Evolutionary conservation across 2,888 invertebrate genomes (phyloP), one percentile per base, ranked within the genome.

Genomic region (Watsonalla cultraria): DNA sequence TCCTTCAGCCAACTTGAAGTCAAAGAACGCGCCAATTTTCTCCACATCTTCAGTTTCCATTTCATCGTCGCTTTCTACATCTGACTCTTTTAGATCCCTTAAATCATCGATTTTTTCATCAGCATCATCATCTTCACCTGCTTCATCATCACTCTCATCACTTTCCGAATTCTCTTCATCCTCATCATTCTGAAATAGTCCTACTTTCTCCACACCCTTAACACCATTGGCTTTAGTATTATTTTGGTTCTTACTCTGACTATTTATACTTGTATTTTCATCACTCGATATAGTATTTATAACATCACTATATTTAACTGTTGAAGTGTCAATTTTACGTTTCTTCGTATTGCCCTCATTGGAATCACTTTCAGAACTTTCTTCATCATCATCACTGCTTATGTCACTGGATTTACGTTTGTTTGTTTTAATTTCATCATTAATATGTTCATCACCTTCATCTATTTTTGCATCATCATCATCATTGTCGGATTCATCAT

Each of bases 31-130:
- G 14, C 64, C 70, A 45, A 88, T 80, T 55, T 73, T 78, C 14
- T 74, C 70, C 9, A 60, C 65, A 55, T 74, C 76, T 52, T 71
- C 76, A 14, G 60, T 56, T n/a, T 60, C 66, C 9, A 66, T 60
- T 47, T 74, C 76, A 57, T 74, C 70, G 51, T 75, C 78, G 56
- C 77, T 74, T 52, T 88, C 88, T 6, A 72, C 76, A 57, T 90
- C 91, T 35, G 91, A 87, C 37, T 85, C 88, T 60, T 84, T 91
- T n/a, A 92, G 75, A 73, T 92, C 92, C 11, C 89, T 84, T 9
- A 91, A 77, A 73, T 84, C 70, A 57, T 80, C 74, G 34, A 71
- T 48, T n/a, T 8, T 60, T 57, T 72, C 68, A 46, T 58, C 53
- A 59, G 61, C 57, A 5, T 54, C 60, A 7, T 54, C 57, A 53